A percentile compares a stretch with the other conserved stretches of the same genome.
These are phyloP conservation scores for Ephialtes manifestator DNA, from an alignment of 2,888 invertebrate species.

Conservation along the genomic window DNA sequence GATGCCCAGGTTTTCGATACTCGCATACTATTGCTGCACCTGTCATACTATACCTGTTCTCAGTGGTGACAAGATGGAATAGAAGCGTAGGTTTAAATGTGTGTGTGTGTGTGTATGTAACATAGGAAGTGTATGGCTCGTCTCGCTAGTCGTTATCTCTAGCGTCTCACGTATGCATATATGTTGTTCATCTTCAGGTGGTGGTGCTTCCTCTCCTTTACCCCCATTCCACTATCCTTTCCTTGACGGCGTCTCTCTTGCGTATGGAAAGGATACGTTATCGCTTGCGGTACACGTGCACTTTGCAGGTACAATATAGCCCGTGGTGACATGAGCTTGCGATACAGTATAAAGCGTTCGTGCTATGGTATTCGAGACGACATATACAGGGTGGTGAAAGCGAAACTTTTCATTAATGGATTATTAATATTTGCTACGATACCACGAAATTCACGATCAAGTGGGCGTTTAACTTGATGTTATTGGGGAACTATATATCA, in stretches of 20 bases:
- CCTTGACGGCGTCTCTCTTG: constrained; percentile 32
- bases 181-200: constrained; percentile 36
- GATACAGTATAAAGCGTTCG: constrained; percentile 5
- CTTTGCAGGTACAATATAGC: constrained; percentile 61
- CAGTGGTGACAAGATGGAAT: constrained; percentile 5
- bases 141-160: constrained; percentile 7
- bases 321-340: constrained; percentile 24
- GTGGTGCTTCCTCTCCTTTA: constrained; percentile 23
- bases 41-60: constrained; percentile 7
- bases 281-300: constrained; percentile 65
- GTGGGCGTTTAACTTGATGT: no score
- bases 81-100: not conserved
- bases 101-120: not conserved
- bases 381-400: constrained; percentile 2
- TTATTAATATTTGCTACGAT: not conserved
- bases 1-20: constrained; percentile 16
- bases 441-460: no score
- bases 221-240: not conserved
- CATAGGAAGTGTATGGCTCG: not conserved
- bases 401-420: not conserved
- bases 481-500: no score
- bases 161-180: constrained; percentile 31
- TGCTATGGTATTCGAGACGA: constrained; percentile 4
- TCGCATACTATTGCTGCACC: constrained; percentile 3
- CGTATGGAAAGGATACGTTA: constrained; percentile 57